phyloP scores from a whole-genome alignment of 2,888 invertebrate genomes.

The Brenthis ino region DNA sequence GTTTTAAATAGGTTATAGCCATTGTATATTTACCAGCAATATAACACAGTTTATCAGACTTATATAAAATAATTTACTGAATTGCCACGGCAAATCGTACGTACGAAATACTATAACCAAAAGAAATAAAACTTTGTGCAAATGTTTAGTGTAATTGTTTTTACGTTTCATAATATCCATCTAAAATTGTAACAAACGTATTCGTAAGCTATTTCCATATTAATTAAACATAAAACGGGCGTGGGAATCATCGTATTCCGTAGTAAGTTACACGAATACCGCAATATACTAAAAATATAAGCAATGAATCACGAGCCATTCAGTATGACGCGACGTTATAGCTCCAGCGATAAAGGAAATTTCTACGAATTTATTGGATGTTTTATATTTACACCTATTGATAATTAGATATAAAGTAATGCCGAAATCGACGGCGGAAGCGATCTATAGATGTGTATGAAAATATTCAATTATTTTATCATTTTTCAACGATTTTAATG shows the following conservation, averaged over 20 bases:
- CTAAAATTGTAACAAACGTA: constrained; percentile 21
- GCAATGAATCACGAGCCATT: constrained; percentile 71
- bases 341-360: constrained; percentile 52
- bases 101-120: neutral
- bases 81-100: neutral
- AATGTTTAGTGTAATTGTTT: constrained; percentile 11
- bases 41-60: no score
- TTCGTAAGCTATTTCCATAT: constrained; percentile 31
- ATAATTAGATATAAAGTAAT: neutral
- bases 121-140: neutral
- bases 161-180: constrained; percentile 9
- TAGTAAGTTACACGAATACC: constrained; percentile 69
- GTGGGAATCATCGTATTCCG: constrained; percentile 62
- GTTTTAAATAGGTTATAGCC: no score
- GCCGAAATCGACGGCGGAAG: no score
- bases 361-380: constrained; percentile 52
- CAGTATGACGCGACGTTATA: constrained; percentile 64
- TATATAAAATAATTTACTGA: neutral
- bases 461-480: no score
- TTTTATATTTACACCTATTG: neutral
- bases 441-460: no score
- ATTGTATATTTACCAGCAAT: no score
- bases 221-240: constrained; percentile 53
- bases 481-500: no score
- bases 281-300: constrained; percentile 66